Evolutionary conservation across 2,797 vertebrate genomes (phyloP), one percentile per base, ranked within the genome.

Genomic region (Diglossa cyanea): DNA sequence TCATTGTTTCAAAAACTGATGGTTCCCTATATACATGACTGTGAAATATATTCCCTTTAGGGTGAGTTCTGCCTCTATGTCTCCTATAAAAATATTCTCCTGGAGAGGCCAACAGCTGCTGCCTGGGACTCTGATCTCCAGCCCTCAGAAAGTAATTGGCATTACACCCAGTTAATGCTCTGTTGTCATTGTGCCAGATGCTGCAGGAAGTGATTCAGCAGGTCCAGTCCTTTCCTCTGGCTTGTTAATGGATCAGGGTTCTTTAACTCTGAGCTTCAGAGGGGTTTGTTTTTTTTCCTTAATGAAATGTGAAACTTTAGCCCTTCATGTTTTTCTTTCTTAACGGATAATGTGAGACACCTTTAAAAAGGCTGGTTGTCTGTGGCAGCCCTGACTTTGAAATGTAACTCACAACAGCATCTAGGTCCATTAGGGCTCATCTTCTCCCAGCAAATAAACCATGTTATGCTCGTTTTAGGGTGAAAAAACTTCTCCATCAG

Each of bases 121-220:
- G 76, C 81, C 54, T 87, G 57, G 40, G 53, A 53, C 70, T 88
- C 31, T 81, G 82, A 67, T 93, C 84, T 93, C 44, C 92, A 76
- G 51, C 71, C 71, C 77, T 67, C 40, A 18, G 74, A 61, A 70
- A 85, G 31, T 61, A 87, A 79, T 80, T 92, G 72, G 28, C 72
- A 51, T 86, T 74, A 79, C 57, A 65, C 30, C 26, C 35, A 7
- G 71, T 71, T 91, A 89, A 74, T 87, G 88, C 75, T 51, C 8
- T 0, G 10, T 2, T 95, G 79, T 94, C 58, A 1, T 11, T 8
- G 55, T 88, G 86, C 93, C 95, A 96, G 83, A 28, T 70, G 66
- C 70, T 87, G 72, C 78, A 95, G 92, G 90, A 96, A 80, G 87
- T 89, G 84, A 94, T 95, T 95, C 93, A 92, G 84, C 82, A 83